These are phyloP conservation scores for Gadopsis bispinosus DNA, from an alignment of 2,797 vertebrate species.

Conservation along the genomic window DNA sequence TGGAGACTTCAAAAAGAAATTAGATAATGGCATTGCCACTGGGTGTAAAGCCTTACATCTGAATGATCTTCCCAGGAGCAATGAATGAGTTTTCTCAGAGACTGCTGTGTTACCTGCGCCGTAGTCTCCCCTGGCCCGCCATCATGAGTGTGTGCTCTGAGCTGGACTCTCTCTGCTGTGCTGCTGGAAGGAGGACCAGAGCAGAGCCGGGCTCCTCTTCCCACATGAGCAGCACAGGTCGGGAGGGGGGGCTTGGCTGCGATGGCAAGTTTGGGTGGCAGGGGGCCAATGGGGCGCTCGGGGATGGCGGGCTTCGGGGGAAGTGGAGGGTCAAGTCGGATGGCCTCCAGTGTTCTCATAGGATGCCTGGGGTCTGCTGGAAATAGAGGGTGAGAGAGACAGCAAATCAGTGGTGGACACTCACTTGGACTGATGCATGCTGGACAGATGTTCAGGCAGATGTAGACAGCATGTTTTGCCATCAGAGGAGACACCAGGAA, in stretches of 20 bases:
- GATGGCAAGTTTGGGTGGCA: conserved; percentile 80
- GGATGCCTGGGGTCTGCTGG: conserved; percentile 78
- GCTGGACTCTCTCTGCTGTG: conserved; percentile 42
- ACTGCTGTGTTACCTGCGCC: conserved; percentile 51
- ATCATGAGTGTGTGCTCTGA: conserved; percentile 38
- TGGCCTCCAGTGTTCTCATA: conserved; percentile 62
- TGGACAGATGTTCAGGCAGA: conserved; percentile 13
- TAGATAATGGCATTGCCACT: no score
- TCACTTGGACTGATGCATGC: not conserved
- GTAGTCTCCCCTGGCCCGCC: conserved; percentile 28
- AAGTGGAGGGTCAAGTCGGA: conserved; percentile 62
- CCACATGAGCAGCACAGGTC: conserved; percentile 41
- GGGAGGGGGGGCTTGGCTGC: conserved; percentile 71
- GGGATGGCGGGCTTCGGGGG: conserved; percentile 71
- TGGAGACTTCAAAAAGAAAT: not conserved
- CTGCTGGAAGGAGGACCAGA: conserved; percentile 53
- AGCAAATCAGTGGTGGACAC: not conserved
- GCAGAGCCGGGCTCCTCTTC: conserved; percentile 47
- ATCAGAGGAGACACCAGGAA: not conserved
- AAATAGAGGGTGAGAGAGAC: conserved; percentile 12
- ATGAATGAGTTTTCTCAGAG: not conserved
- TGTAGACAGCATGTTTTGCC: not conserved
- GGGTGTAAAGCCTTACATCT: not conserved
- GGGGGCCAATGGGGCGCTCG: conserved; percentile 70
- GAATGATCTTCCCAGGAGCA: not conserved